Conservation (phyloP, 2,888 invertebrate species). For the Piscicola geometra region DNA sequence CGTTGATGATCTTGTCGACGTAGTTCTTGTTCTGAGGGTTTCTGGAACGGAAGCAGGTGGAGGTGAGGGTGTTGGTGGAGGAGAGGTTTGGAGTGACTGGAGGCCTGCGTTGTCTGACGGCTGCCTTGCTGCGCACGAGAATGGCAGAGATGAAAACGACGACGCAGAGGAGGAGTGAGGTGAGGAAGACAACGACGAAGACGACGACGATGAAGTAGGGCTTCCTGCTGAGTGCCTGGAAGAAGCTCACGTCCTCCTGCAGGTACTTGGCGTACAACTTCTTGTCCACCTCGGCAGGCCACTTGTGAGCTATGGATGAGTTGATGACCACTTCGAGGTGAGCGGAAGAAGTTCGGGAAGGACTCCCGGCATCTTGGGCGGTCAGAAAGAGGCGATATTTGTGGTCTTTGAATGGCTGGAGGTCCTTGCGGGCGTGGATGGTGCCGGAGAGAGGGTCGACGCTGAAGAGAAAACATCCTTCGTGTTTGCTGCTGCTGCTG, state of each 20-base stretch:
- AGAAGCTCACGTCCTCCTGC: neutral
- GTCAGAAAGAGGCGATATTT: constrained; percentile 33
- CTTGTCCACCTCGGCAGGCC: constrained; percentile 12
- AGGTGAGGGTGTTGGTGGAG: constrained; percentile 2
- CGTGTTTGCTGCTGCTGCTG: neutral
- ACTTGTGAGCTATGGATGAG: constrained; percentile 34
- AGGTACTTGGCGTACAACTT: constrained; percentile 12
- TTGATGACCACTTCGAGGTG: constrained; percentile 38
- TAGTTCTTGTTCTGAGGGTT: constrained; percentile 10
- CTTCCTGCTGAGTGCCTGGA: neutral
- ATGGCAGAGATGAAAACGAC: neutral
- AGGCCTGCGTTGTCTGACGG: neutral
- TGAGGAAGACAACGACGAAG: neutral
- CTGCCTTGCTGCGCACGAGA: neutral
- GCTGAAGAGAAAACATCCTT: constrained; percentile 30
- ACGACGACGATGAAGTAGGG: constrained; percentile 10
- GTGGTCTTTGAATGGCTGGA: constrained; percentile 25
- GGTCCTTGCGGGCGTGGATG: constrained; percentile 33
- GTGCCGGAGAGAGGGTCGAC: constrained; percentile 38
- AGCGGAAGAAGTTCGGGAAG: constrained; percentile 22
- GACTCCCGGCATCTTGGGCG: constrained; percentile 38
- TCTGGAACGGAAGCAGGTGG: neutral
- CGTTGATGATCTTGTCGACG: constrained; percentile 9
- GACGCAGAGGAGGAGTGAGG: constrained; percentile 9
- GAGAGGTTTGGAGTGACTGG: neutral